Evolutionary conservation across 2,113 vertebrate species (phyloP), one percentile per base, ranked within the genome.

Genomic region (Passer domesticus): DNA sequence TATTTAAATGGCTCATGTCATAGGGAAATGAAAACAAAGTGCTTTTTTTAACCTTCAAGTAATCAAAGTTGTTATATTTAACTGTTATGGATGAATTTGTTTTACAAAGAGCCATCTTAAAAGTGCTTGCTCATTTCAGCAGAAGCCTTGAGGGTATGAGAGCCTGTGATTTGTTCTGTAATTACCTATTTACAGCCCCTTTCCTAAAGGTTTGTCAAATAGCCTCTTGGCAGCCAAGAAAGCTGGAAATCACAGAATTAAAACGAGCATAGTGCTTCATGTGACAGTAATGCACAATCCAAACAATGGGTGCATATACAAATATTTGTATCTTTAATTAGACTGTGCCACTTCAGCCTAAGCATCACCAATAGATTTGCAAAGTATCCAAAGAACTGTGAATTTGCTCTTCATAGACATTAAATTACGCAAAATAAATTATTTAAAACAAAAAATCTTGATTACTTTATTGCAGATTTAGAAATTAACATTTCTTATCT

Each of bases 131-230:
- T 84, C 53, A 74, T 91, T 85, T 86, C 30, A 85, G 85, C 46
- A 67, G 87, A 85, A 86, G 84, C 67, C 82, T 77, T 86, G 84
- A 92, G 47, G 22, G 18, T 53, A 25, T 52, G 28, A 86, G 53
- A 87, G 56, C n/a, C 79, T 50, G 46, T 77, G 68, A 96, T 95
- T 93, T 86, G 72, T 49, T 87, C 82, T 70, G 31, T 88, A 92
- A 83, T 88, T 64, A 94, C 59, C 22, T 20, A 77, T 80, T 95
- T 92, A 87, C 55, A 93, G 75, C 35, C 21, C 39, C 37, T 70
- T 67, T 69, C 50, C 72, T 67, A 31, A 63, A 67, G 39, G 63
- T 69, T 67, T 75, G 87, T 59, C 35, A 37, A 70, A 55, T 41
- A 88, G 43, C 17, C 24, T 59, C 50, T 53, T 50, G 19, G 46